phyloP scores from a whole-genome alignment of 2,888 invertebrate genomes.

The Tenthredo notha region DNA sequence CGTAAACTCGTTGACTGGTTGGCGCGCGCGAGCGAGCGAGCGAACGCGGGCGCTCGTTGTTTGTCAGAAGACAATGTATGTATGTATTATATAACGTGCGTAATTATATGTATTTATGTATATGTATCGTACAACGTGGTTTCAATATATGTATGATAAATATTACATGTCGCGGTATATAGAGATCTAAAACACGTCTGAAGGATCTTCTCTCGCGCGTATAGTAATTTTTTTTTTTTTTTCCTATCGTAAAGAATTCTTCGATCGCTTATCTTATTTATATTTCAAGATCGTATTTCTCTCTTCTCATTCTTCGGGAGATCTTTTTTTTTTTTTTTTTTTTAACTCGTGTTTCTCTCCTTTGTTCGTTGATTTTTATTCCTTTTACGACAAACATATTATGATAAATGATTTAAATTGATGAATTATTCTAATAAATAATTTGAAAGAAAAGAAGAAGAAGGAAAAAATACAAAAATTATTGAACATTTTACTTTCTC shows the following conservation, averaged over 20 bases:
- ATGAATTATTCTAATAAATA: too few relatives aligned
- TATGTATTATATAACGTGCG: neutral
- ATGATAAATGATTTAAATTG: too few relatives aligned
- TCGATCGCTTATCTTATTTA: neutral
- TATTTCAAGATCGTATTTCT: neutral
- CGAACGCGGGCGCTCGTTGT: neutral
- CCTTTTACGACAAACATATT: neutral
- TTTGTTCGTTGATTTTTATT: neutral
- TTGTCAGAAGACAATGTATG: neutral
- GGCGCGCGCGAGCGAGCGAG: too few relatives aligned
- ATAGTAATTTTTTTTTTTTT: neutral
- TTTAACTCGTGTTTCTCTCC: neutral
- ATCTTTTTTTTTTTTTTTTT: neutral
- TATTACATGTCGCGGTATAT: constrained; percentile 2
- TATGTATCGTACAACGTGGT: neutral
- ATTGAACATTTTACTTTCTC: neutral
- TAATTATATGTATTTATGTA: constrained; percentile 14
- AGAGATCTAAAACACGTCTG: neutral
- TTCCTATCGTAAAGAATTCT: neutral
- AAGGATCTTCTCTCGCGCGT: neutral
- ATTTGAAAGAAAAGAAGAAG: too few relatives aligned
- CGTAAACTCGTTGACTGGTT: neutral
- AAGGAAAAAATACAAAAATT: too few relatives aligned
- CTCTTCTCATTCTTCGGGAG: neutral
- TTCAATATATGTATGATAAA: constrained; percentile 1